These are phyloP conservation scores for Gadopsis marmoratus DNA, from an alignment of 2,797 vertebrate genomes.

Conservation along the genomic window DNA sequence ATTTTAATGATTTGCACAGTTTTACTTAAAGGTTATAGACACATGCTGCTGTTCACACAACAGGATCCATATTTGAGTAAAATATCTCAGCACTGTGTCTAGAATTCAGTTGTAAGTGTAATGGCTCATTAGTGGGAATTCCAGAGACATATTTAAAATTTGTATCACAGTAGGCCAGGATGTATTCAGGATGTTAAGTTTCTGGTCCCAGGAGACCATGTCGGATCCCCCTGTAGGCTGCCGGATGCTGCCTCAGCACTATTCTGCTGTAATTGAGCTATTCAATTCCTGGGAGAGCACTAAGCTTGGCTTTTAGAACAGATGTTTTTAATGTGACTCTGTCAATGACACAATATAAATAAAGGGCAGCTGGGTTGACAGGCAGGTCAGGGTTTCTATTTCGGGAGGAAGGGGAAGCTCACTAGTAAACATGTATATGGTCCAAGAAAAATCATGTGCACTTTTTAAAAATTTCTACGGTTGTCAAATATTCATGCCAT, in stretches of 20 bases:
- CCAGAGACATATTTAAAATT: conserved; percentile 24
- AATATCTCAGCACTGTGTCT: neutral
- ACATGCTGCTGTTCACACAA: neutral
- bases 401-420: conserved; percentile 1
- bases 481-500: neutral
- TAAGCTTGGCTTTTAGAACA: conserved; percentile 47
- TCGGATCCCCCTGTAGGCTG: conserved; percentile 3
- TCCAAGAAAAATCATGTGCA: neutral
- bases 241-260: conserved; percentile 48
- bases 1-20: neutral
- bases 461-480: neutral
- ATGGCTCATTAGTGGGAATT: conserved; percentile 13
- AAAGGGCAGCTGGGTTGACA: conserved; percentile 52
- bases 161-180: neutral
- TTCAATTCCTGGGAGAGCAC: conserved; percentile 56
- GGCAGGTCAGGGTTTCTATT: conserved; percentile 42
- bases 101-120: conserved; percentile 6
- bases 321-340: conserved; percentile 64
- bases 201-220: conserved; percentile 9
- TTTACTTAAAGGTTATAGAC: neutral
- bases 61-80: neutral
- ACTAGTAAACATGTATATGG: neutral
- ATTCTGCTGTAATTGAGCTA: conserved; percentile 61
- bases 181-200: conserved; percentile 14
- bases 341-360: conserved; percentile 58